phyloP scores from a whole-genome alignment of 1,140 invertebrate species.

The Trachelipus rathkii region DNA sequence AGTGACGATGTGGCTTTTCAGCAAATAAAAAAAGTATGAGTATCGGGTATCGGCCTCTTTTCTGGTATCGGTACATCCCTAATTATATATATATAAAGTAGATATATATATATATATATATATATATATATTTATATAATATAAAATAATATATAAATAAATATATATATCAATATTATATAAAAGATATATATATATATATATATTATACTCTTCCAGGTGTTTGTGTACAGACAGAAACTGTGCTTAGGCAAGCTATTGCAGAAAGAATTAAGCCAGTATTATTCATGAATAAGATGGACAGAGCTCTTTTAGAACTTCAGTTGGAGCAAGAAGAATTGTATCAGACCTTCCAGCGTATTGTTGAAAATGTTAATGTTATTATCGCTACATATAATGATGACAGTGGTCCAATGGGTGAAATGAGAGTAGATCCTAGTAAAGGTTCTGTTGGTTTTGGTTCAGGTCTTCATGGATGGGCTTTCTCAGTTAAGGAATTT shows the following conservation, averaged over 20 bases:
- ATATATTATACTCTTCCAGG: too few species aligned
- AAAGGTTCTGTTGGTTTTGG: constrained; percentile 99
- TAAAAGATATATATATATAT: too few species aligned
- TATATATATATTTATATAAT: neutral
- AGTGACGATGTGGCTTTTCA: too few species aligned
- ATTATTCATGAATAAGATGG: constrained; percentile 99
- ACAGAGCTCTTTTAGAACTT: constrained; percentile 90
- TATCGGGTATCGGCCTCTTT: too few species aligned
- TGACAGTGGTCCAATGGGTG: constrained; percentile 96
- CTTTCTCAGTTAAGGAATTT: constrained; percentile 99
- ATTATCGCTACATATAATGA: constrained; percentile 99
- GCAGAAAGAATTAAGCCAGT: constrained; percentile 98
- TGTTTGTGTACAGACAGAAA: constrained; percentile 99
- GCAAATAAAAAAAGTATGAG: too few species aligned
- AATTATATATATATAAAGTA: too few species aligned
- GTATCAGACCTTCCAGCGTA: constrained; percentile 99
- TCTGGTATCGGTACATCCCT: too few species aligned
- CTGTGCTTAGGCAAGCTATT: constrained; percentile 96
- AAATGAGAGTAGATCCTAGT: constrained; percentile 92
- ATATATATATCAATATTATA: too few species aligned
- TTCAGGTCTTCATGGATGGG: constrained; percentile 98
- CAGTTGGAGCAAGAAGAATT: constrained; percentile 94
- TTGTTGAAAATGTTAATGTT: constrained; percentile 99
- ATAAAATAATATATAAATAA: constrained; percentile 40
- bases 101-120: constrained; percentile 11